Percentiles rank a stretch among this genome's conserved stretches.
Conservation (phyloP, 1,140 invertebrate genomes). For the Caenorhabditis brenneri region DNA sequence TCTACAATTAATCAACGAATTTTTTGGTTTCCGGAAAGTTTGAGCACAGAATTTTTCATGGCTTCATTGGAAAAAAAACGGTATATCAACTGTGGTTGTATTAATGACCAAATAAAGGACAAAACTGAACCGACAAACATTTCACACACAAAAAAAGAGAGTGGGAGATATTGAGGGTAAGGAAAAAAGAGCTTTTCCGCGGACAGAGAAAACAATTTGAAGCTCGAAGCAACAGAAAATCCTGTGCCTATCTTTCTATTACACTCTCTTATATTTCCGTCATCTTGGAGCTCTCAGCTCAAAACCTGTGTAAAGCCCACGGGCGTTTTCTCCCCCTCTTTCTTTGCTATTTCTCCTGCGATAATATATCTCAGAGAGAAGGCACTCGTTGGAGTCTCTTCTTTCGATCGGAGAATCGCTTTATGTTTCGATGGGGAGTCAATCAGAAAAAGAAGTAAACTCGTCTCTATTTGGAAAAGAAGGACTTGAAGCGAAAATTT, state of each 20-base stretch:
- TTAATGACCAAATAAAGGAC: not conserved
- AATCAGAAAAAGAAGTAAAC: no score
- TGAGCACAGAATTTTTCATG: no score
- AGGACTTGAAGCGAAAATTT: no score
- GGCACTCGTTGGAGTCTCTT: not conserved
- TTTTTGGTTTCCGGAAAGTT: no score
- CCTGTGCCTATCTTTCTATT: not conserved
- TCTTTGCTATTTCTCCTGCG: no score
- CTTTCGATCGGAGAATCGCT: not conserved
- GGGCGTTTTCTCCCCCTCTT: not conserved
- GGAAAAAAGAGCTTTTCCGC: not conserved
- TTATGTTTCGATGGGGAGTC: not conserved
- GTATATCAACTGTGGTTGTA: not conserved
- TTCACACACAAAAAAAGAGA: conserved; percentile 24
- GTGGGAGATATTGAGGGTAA: not conserved
- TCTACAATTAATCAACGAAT: no score
- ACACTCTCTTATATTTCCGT: not conserved
- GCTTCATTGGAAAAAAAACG: not conserved
- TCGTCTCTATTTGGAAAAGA: no score
- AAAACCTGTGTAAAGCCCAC: conserved; percentile 40
- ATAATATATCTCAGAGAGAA: not conserved
- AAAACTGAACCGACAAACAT: not conserved
- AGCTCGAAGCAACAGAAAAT: not conserved
- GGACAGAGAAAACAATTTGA: not conserved
- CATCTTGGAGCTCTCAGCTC: conserved; percentile 11